These are phyloP conservation scores for Pelusios castaneus DNA, from an alignment of 2,113 vertebrate genomes.

Conservation along the genomic window DNA sequence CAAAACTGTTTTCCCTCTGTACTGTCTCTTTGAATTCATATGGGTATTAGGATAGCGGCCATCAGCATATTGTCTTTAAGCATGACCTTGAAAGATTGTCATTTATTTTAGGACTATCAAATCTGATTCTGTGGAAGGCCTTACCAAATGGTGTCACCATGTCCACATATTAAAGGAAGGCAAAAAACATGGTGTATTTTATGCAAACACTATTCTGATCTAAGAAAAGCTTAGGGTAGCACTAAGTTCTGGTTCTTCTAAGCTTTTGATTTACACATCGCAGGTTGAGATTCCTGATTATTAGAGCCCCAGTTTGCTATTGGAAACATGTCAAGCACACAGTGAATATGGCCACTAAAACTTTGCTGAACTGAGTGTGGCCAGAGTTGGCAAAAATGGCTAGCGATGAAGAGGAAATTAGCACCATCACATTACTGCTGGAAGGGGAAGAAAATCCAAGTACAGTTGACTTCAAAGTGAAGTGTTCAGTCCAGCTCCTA, in stretches of 20 bases:
- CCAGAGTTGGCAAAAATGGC: background rate
- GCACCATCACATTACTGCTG: background rate
- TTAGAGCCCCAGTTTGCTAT: background rate
- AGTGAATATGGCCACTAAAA: background rate
- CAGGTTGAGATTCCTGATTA: background rate
- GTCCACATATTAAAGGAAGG: background rate
- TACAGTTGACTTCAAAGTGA: background rate
- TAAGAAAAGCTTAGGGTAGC: background rate
- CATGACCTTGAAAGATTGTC: background rate
- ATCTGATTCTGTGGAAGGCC: background rate
- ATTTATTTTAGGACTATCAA: background rate
- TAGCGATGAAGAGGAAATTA: background rate
- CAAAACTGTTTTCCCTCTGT: background rate
- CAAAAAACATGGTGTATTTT: background rate
- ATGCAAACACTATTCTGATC: background rate
- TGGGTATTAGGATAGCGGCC: background rate
- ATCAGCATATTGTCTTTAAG: background rate
- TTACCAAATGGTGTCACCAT: background rate
- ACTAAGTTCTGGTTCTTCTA: background rate
- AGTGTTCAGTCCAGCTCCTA: background rate
- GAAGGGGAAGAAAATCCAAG: background rate
- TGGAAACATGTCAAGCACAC: background rate
- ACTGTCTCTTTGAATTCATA: background rate
- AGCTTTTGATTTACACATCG: background rate
- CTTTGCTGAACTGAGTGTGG: background rate